Evolutionary conservation across 2,113 vertebrate genomes (phyloP).

Genomic region (Stomatorhinus ivindoensis): DNA sequence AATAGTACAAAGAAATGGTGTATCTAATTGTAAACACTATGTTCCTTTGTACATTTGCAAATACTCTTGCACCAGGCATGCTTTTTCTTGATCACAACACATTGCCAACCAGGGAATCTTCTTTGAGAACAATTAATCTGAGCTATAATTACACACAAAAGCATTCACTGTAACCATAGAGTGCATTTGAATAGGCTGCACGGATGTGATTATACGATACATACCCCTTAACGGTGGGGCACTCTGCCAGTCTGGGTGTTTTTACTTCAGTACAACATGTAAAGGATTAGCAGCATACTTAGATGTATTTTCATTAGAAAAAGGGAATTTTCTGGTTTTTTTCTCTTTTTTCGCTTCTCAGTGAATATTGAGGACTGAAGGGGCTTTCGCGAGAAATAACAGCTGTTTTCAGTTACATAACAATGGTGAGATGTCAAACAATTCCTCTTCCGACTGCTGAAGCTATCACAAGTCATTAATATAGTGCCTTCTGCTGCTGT

Average conservation of each 20-base stretch:
- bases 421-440: slow-evolving; percentile 54
- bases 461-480: slow-evolving; percentile 66
- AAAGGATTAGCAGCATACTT: background rate
- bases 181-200: slow-evolving; percentile 38
- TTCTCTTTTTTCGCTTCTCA: background rate
- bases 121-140: slow-evolving; percentile 48
- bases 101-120: slow-evolving; percentile 42
- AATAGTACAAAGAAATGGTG: slow-evolving; percentile 45
- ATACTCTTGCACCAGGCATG: slow-evolving; percentile 71
- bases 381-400: slow-evolving; percentile 47
- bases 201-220: slow-evolving; percentile 26
- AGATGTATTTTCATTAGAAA: background rate
- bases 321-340: background rate
- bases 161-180: slow-evolving; percentile 36
- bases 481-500: slow-evolving; percentile 34
- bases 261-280: slow-evolving; percentile 1
- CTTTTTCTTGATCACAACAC: slow-evolving; percentile 48
- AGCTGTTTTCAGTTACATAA: slow-evolving; percentile 67
- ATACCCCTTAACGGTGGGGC: slow-evolving; percentile 23
- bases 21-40: slow-evolving; percentile 69
- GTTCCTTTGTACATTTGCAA: slow-evolving; percentile 58
- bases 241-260: background rate
- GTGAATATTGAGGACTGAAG: slow-evolving; percentile 37
- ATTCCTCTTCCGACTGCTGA: slow-evolving; percentile 58
- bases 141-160: slow-evolving; percentile 51